Percentiles rank a stretch among this genome's conserved stretches.
Conservation (phyloP, 2,888 invertebrate species). For the Trissolcus japonicus region DNA sequence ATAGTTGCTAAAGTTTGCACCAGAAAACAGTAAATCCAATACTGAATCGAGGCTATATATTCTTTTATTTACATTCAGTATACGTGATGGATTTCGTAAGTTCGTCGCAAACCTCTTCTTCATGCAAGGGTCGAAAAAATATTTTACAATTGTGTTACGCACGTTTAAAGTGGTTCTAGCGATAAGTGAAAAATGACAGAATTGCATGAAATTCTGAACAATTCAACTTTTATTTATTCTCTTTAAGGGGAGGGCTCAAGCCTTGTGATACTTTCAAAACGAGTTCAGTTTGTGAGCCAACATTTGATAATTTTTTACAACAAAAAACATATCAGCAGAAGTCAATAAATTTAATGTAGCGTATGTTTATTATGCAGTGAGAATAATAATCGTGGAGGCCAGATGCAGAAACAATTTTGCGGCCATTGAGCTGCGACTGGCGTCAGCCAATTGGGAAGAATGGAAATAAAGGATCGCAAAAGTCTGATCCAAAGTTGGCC, state of each 20-base stretch:
- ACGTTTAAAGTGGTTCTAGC: too few species aligned
- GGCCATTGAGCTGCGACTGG: slow-evolving; percentile 12
- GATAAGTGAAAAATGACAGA: too few species aligned
- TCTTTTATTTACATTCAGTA: slow-evolving; percentile 44
- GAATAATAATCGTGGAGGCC: slow-evolving; percentile 9
- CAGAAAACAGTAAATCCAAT: slow-evolving; percentile 40
- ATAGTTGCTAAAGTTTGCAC: too few species aligned
- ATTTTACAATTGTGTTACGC: too few species aligned
- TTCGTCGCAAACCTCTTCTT: slow-evolving; percentile 8
- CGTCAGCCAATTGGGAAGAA: slow-evolving; percentile 27
- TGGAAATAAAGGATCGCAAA: slow-evolving; percentile 33
- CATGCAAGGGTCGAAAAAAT: too few species aligned
- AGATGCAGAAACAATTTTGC: slow-evolving; percentile 35
- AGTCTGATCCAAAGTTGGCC: slow-evolving; percentile 33
- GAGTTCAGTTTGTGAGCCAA: too few species aligned
- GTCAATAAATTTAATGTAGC: slow-evolving; percentile 19
- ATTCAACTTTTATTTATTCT: too few species aligned
- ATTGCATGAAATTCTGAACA: too few species aligned
- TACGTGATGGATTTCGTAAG: slow-evolving; percentile 42
- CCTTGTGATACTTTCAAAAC: too few species aligned
- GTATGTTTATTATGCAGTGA: slow-evolving; percentile 7
- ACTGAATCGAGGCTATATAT: slow-evolving; percentile 23
- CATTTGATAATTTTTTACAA: too few species aligned
- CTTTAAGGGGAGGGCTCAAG: too few species aligned
- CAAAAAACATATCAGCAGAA: too few species aligned